phyloP scores from a whole-genome alignment of 2,888 invertebrate genomes.

The Lasius fuliginosus region DNA sequence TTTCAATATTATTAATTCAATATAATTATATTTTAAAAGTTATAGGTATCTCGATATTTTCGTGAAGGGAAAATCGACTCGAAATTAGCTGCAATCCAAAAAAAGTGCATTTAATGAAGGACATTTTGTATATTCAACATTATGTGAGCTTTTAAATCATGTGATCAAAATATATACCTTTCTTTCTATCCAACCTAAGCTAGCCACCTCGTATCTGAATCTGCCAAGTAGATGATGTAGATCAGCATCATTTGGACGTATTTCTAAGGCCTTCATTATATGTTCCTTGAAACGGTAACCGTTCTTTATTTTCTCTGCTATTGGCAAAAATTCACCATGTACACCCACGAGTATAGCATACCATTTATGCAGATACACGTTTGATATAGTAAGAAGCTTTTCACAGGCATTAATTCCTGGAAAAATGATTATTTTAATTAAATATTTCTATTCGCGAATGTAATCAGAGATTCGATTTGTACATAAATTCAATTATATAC shows the following conservation, averaged over 20 bases:
- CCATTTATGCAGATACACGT: conserved; percentile 91
- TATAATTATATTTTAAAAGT: not conserved
- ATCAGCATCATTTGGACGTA: conserved; percentile 89
- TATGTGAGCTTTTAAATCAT: not conserved
- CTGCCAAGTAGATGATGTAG: conserved; percentile 91
- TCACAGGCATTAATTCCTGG: conserved; percentile 87
- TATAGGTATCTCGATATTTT: not conserved
- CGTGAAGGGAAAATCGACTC: not conserved
- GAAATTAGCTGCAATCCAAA: not conserved
- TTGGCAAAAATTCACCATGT: conserved; percentile 88
- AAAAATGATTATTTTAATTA: not conserved
- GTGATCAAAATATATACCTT: conserved; percentile 81
- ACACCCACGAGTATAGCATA: conserved; percentile 90
- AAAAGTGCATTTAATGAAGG: not conserved
- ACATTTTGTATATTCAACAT: conserved; percentile 1
- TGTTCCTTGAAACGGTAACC: conserved; percentile 90
- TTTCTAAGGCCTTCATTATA: conserved; percentile 89
- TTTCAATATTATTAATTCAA: not conserved
- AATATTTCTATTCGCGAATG: not conserved
- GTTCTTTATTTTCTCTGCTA: conserved; percentile 89
- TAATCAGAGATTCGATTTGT: not conserved
- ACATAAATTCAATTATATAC: conserved; percentile 66
- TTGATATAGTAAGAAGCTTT: conserved; percentile 87
- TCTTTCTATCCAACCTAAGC: conserved; percentile 90
- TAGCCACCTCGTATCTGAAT: conserved; percentile 90